A percentile compares a stretch with the other conserved stretches of the same genome.
Conservation (phyloP, 2,888 invertebrate species). For the Cephonodes hylas region DNA sequence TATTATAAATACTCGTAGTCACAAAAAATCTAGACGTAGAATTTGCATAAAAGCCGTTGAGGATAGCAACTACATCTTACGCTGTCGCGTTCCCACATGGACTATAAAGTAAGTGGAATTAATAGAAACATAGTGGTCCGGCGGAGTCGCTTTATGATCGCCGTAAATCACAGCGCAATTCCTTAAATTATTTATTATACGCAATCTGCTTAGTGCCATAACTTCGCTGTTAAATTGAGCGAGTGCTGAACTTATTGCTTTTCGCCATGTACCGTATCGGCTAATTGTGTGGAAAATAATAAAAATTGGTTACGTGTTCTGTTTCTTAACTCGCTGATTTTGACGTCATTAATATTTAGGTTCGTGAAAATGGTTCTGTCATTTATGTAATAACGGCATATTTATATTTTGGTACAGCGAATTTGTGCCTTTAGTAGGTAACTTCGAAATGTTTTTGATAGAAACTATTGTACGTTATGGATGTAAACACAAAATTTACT, state of each 20-base stretch:
- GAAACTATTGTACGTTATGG: too few relatives aligned
- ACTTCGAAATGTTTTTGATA: too few relatives aligned
- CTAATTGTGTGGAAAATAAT: conserved; percentile 23
- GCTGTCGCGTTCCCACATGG: neutral
- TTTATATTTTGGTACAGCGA: too few relatives aligned
- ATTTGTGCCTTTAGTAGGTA: too few relatives aligned
- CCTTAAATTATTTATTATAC: conserved; percentile 35
- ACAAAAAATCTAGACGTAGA: neutral
- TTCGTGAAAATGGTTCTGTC: neutral
- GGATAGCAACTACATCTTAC: neutral
- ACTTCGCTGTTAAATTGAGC: conserved; percentile 28
- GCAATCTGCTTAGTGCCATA: conserved; percentile 29
- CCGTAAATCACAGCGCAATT: conserved; percentile 31
- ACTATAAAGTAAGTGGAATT: conserved; percentile 12
- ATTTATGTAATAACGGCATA: too few relatives aligned
- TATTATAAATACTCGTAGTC: too few relatives aligned
- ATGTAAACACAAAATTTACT: too few relatives aligned
- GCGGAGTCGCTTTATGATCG: conserved; percentile 28
- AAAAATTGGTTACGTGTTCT: conserved; percentile 10
- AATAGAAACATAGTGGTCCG: conserved; percentile 32
- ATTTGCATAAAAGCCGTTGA: neutral
- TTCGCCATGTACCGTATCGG: conserved; percentile 19
- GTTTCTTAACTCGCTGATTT: neutral
- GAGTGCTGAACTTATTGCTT: conserved; percentile 19
- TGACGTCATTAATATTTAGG: neutral